Conservation (phyloP, 2,888 invertebrate genomes). For the Phyllotreta cruciferae region DNA sequence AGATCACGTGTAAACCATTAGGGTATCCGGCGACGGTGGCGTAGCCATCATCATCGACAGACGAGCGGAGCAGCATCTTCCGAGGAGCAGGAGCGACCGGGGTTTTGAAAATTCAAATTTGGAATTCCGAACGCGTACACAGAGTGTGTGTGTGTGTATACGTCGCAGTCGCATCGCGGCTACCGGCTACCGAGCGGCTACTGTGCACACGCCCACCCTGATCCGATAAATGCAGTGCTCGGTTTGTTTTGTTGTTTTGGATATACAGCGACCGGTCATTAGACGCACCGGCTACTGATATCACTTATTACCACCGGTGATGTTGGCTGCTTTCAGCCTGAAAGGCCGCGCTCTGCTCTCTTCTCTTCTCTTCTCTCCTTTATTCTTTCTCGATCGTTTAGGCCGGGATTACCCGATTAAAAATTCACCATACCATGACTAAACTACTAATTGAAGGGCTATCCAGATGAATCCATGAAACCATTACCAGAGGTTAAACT, state of each 20-base stretch:
- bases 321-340: conserved; percentile 40
- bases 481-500: too few relatives aligned
- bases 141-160: conserved; percentile 1
- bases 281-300: conserved; percentile 50
- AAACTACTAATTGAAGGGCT: too few relatives aligned
- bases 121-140: conserved; percentile 55
- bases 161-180: conserved; percentile 39
- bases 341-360: conserved; percentile 24
- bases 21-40: conserved; percentile 56
- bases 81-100: conserved; percentile 22
- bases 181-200: conserved; percentile 50
- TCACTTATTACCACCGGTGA: conserved; percentile 44
- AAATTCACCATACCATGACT: background rate
- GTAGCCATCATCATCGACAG: conserved; percentile 32
- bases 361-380: conserved; percentile 3
- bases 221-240: conserved; percentile 59
- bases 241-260: conserved; percentile 55
- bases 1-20: conserved; percentile 61
- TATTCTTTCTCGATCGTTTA: conserved; percentile 11
- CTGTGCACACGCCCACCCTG: conserved; percentile 57
- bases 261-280: conserved; percentile 50
- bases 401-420: conserved; percentile 16
- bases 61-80: conserved; percentile 19
- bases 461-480: too few relatives aligned
- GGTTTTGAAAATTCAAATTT: conserved; percentile 54